A percentile compares a stretch with the other conserved stretches of the same genome.
These are phyloP conservation scores for Podargus strigoides DNA, from an alignment of 2,797 vertebrate species.

Conservation along the genomic window DNA sequence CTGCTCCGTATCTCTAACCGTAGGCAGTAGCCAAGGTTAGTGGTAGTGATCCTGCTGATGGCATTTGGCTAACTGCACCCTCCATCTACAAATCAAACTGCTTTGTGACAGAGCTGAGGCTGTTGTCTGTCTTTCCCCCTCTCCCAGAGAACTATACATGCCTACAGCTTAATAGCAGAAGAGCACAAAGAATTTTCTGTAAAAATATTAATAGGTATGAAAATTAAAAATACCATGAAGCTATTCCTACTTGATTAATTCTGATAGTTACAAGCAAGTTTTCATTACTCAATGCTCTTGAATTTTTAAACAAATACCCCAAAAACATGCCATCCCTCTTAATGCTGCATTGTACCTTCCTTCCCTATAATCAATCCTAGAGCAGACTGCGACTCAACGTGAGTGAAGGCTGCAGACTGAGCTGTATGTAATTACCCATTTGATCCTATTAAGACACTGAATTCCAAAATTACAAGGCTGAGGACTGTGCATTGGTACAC, in stretches of 20 bases:
- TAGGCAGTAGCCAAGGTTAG: not conserved
- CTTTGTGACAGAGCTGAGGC: not conserved
- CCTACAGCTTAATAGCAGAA: not conserved
- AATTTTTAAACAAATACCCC: not conserved
- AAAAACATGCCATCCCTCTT: not conserved
- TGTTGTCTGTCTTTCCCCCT: not conserved
- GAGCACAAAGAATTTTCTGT: not conserved
- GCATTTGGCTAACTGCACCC: rapidly evolving
- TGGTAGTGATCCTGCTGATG: not conserved
- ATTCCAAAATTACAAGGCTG: slow-evolving; percentile 59
- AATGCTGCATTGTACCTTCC: not conserved
- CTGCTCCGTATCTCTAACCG: not conserved
- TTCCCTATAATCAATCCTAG: slow-evolving; percentile 28
- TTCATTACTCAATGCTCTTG: not conserved
- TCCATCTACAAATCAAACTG: not conserved
- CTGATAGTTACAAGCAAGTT: not conserved
- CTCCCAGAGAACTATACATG: not conserved
- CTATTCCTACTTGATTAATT: not conserved
- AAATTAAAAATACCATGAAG: not conserved
- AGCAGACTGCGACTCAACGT: not conserved
- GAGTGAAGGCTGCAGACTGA: not conserved
- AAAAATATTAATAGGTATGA: not conserved
- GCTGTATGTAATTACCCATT: slow-evolving; percentile 38
- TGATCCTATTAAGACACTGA: slow-evolving; percentile 33
- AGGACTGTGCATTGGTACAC: slow-evolving; percentile 2